Base-by-base conservation (phyloP, 2,797 vertebrate genomes). In the Uromys caudimaculatus region DNA sequence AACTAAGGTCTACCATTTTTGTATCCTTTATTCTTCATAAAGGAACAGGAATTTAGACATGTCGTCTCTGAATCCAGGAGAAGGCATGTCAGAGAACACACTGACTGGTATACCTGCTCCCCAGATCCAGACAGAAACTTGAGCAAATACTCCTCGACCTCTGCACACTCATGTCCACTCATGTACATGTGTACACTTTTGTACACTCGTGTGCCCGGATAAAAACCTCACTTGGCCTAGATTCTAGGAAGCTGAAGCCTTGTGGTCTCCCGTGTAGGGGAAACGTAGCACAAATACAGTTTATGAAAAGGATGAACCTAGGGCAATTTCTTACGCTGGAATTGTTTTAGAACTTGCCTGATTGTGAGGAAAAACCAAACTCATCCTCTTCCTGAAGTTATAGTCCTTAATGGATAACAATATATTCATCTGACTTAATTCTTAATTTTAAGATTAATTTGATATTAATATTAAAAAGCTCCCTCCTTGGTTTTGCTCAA, bases 381-480 rank as follows among this genome's bases (percentile, higher is more conserved):
- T 91, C 73, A 14, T 76, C 19, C 6, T 90, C 38, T 90, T 91
- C 89, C 38, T 96, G 47, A 87, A 89, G 19, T 78, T 16, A 76
- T 0, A 76, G 11, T 75, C 38, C 54, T 88, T 97, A 44, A 29
- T 85, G 82, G 23, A 56, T 71, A 89, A 82, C 23, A 64, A 71
- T 73, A 50, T 38, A 50, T 38, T 38, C 6, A 62, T 82, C 12
- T n/a, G 23, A 58, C 10, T 81, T 91, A 60, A 60, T 41, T n/a
- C 4, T 89, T 91, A 54, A 58, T 94, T 85, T 67, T 60, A 32
- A 84, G 35, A 60, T 89, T 89, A 62, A 83, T 94, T 93, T 91
- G 32, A 32, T 69, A 16, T 82, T n/a, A 71, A 54, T 91, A 47
- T 64, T 76, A 52, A 82, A 83, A 14, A 1, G 44, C 2, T 6